Evolutionary conservation across 2,797 vertebrate genomes (phyloP).

Genomic region (Coreius guichenoti): DNA sequence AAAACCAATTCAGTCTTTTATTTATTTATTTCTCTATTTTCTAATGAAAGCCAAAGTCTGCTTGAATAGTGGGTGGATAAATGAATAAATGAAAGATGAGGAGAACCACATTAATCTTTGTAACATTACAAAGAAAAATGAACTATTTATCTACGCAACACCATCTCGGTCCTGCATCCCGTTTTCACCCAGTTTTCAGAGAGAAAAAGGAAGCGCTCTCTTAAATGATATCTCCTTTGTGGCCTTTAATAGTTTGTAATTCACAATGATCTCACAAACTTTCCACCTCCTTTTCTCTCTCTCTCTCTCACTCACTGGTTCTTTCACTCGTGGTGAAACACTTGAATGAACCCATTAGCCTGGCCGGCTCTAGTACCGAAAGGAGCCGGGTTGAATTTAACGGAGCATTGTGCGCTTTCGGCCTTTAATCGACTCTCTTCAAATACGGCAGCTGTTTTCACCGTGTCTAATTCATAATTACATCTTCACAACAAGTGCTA

Average conservation of each 20-base stretch:
- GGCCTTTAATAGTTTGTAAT: slow-evolving; percentile 77
- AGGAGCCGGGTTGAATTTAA: slow-evolving; percentile 59
- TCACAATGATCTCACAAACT: slow-evolving; percentile 74
- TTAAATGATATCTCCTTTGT: slow-evolving; percentile 77
- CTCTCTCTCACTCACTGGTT: slow-evolving; percentile 21
- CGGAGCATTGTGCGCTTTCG: slow-evolving; percentile 71
- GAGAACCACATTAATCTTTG: slow-evolving; percentile 81
- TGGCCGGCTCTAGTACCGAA: slow-evolving; percentile 67
- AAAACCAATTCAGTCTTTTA: slow-evolving; percentile 82
- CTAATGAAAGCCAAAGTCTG: slow-evolving; percentile 71
- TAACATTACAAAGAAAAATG: slow-evolving; percentile 69
- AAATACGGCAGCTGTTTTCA: slow-evolving; percentile 68
- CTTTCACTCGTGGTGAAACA: slow-evolving; percentile 67
- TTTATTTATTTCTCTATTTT: slow-evolving; percentile 59
- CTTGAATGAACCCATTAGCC: slow-evolving; percentile 74
- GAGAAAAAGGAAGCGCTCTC: slow-evolving; percentile 69
- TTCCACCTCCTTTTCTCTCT: slow-evolving; percentile 48
- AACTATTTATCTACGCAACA: slow-evolving; percentile 76
- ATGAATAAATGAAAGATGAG: slow-evolving; percentile 74
- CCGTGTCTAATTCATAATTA: slow-evolving; percentile 73
- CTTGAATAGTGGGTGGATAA: slow-evolving; percentile 73
- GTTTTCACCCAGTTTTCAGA: slow-evolving; percentile 77
- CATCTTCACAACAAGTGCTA: slow-evolving; percentile 69
- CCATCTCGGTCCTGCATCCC: slow-evolving; percentile 66
- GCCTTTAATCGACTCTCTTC: slow-evolving; percentile 73